phyloP scores from a whole-genome alignment of 2,113 vertebrate genomes.

The Turnix velox region DNA sequence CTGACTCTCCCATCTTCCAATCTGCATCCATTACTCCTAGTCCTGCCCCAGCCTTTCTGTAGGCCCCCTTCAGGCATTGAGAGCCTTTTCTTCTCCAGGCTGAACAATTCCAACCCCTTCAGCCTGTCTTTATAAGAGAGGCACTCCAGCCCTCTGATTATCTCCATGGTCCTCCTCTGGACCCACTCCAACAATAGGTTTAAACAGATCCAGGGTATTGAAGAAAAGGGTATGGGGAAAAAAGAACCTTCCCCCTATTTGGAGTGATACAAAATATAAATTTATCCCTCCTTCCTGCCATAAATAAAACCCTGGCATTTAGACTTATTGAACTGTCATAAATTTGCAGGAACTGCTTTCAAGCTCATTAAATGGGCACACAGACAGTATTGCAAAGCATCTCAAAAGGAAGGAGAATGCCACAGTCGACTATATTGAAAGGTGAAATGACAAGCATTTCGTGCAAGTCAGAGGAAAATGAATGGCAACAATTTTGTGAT shows the following conservation, averaged over 20 bases:
- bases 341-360: constrained; percentile 56
- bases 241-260: not conserved
- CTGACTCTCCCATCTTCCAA: too few relatives aligned
- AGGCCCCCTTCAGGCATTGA: too few relatives aligned
- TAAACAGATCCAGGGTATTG: not conserved
- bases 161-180: too few relatives aligned
- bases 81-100: too few relatives aligned
- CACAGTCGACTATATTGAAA: constrained; percentile 33
- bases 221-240: not conserved
- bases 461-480: constrained; percentile 56
- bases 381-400: constrained; percentile 48
- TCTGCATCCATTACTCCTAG: too few relatives aligned
- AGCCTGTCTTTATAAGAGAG: too few relatives aligned
- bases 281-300: not conserved
- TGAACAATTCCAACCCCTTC: too few relatives aligned
- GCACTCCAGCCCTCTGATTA: too few relatives aligned
- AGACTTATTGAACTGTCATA: constrained; percentile 49
- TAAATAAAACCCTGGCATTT: constrained; percentile 40
- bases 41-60: too few relatives aligned
- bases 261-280: not conserved
- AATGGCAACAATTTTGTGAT: constrained; percentile 63
- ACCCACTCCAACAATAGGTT: too few relatives aligned
- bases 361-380: constrained; percentile 63
- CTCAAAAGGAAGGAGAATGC: constrained; percentile 37
- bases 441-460: constrained; percentile 58